These are phyloP conservation scores for Eulithis testata DNA, from an alignment of 2,888 invertebrate species.

Conservation along the genomic window DNA sequence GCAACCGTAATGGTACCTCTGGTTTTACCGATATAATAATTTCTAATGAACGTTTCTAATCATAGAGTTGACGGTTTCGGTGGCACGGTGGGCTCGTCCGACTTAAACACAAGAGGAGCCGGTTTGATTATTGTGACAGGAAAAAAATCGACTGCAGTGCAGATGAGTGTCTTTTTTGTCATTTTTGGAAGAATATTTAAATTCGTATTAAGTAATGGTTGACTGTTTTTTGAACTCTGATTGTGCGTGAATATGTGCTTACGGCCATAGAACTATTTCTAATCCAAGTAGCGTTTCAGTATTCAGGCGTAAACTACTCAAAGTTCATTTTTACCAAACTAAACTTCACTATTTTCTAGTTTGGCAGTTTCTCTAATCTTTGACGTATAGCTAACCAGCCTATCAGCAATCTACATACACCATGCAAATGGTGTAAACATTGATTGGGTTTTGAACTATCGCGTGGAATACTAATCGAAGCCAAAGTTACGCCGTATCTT, in stretches of 20 bases:
- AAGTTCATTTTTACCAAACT: no score
- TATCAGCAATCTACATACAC: conserved; percentile 6
- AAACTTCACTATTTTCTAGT: neutral
- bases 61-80: neutral
- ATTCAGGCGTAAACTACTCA: no score
- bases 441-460: conserved; percentile 58
- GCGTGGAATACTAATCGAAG: conserved; percentile 49
- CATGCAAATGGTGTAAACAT: conserved; percentile 44
- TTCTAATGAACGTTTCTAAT: neutral
- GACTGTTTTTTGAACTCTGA: no score
- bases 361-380: conserved; percentile 14
- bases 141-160: neutral
- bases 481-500: conserved; percentile 43
- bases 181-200: no score
- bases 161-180: no score
- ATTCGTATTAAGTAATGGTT: no score
- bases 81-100: no score
- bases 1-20: neutral
- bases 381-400: conserved; percentile 12
- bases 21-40: neutral
- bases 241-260: no score
- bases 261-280: no score
- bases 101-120: no score
- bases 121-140: no score
- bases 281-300: no score